A percentile compares a stretch with the other conserved stretches of the same genome.
Conservation (phyloP, 2,113 vertebrate species). For the Dipodomys spectabilis region DNA sequence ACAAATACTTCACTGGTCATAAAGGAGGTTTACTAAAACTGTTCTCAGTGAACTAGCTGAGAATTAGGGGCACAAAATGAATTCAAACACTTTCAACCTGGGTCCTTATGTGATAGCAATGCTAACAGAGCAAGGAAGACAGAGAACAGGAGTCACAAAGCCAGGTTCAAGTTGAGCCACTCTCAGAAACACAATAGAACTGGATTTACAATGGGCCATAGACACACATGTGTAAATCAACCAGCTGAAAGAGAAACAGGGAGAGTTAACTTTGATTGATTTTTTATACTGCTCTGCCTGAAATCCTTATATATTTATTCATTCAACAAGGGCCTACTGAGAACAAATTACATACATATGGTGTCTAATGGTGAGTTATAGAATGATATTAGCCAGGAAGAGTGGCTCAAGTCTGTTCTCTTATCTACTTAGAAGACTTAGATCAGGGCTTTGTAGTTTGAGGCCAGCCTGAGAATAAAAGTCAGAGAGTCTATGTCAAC, state of each 20-base stretch:
- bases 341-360: accelerated
- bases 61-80: constrained; percentile 53
- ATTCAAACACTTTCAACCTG: not conserved
- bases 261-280: not conserved
- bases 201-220: not conserved
- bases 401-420: too few species aligned
- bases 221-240: not conserved
- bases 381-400: not conserved
- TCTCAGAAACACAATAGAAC: not conserved
- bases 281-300: not conserved
- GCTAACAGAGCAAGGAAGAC: not conserved
- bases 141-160: not conserved
- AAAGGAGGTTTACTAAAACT: constrained; percentile 38
- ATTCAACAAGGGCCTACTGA: not conserved
- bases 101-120: not conserved
- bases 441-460: too few species aligned
- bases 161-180: not conserved
- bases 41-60: not conserved
- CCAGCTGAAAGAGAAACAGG: not conserved
- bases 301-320: not conserved
- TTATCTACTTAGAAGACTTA: too few species aligned
- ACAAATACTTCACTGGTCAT: constrained; percentile 3
- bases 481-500: too few species aligned
- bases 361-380: not conserved
- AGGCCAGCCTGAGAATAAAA: too few species aligned